A percentile compares a stretch with the other conserved stretches of the same genome.
phyloP scores from a whole-genome alignment of 2,113 vertebrate genomes.

The Gobius niger region DNA sequence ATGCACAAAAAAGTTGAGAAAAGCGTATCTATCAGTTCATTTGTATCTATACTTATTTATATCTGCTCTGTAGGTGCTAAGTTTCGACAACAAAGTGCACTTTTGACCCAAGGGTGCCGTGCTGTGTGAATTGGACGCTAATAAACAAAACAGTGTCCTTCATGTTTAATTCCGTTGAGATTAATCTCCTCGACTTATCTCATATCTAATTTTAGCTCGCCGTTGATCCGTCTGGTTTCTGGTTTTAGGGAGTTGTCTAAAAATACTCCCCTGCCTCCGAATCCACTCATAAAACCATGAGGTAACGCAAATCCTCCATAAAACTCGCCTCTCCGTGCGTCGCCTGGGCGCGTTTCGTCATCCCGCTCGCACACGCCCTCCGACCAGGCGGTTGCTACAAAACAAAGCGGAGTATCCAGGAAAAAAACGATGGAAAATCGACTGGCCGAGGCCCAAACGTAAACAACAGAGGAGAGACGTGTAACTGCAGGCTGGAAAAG shows the following conservation, averaged over 20 bases:
- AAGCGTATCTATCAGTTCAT: no score
- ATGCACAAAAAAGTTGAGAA: no score
- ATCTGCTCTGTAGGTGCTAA: no score
- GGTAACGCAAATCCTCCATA: slow-evolving; percentile 3
- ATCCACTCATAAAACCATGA: slow-evolving; percentile 3
- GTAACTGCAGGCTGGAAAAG: neutral
- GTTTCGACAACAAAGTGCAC: no score
- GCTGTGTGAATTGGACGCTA: no score
- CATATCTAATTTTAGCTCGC: neutral
- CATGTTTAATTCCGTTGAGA: neutral
- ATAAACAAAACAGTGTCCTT: no score
- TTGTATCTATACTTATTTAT: no score
- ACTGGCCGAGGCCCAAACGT: neutral
- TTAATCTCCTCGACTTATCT: neutral
- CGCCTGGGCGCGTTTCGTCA: slow-evolving; percentile 1
- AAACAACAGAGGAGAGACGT: neutral
- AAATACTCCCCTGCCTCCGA: slow-evolving; percentile 24
- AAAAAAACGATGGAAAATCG: neutral
- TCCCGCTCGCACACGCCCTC: slow-evolving; percentile 37
- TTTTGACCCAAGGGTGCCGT: no score
- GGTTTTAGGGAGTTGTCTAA: slow-evolving; percentile 15
- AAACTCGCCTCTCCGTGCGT: slow-evolving; percentile 20
- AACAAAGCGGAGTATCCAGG: slow-evolving; percentile 64
- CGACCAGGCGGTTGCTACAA: slow-evolving; percentile 63
- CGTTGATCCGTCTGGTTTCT: slow-evolving; percentile 13